Conservation (phyloP, 2,888 invertebrate genomes). For the Xiphydria camelus region DNA sequence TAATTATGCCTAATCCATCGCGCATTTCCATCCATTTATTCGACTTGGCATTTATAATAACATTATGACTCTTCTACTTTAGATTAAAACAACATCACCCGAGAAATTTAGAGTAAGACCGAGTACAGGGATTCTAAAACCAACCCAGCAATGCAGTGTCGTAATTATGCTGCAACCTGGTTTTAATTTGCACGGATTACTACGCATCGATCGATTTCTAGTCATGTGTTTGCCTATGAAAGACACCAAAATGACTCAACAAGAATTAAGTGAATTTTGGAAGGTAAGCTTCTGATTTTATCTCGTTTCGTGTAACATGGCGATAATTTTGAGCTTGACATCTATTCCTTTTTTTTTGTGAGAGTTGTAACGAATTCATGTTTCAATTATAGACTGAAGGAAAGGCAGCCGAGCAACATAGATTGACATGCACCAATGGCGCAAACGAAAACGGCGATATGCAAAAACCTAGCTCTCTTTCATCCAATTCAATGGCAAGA, state of each 20-base stretch:
- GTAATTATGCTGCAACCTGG: slow-evolving; percentile 77
- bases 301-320: too few relatives aligned
- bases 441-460: slow-evolving; percentile 37
- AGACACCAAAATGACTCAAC: slow-evolving; percentile 61
- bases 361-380: too few relatives aligned
- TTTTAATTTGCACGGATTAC: slow-evolving; percentile 68
- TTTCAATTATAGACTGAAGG: slow-evolving; percentile 54
- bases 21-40: background rate
- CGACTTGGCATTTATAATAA: too few relatives aligned
- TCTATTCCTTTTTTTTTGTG: too few relatives aligned
- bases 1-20: slow-evolving; percentile 41
- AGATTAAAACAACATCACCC: slow-evolving; percentile 95
- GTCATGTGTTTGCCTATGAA: slow-evolving; percentile 78
- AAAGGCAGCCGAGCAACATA: slow-evolving; percentile 71
- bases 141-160: slow-evolving; percentile 68
- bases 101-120: slow-evolving; percentile 94
- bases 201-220: slow-evolving; percentile 80
- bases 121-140: slow-evolving; percentile 75
- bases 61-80: slow-evolving; percentile 57
- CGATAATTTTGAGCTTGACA: too few relatives aligned
- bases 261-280: slow-evolving; percentile 76
- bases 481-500: slow-evolving; percentile 30
- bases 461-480: slow-evolving; percentile 33
- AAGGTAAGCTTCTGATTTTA: slow-evolving; percentile 63
- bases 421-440: slow-evolving; percentile 69